These are phyloP conservation scores for Batillaria attramentaria DNA, from an alignment of 1,140 invertebrate genomes.

Conservation along the genomic window DNA sequence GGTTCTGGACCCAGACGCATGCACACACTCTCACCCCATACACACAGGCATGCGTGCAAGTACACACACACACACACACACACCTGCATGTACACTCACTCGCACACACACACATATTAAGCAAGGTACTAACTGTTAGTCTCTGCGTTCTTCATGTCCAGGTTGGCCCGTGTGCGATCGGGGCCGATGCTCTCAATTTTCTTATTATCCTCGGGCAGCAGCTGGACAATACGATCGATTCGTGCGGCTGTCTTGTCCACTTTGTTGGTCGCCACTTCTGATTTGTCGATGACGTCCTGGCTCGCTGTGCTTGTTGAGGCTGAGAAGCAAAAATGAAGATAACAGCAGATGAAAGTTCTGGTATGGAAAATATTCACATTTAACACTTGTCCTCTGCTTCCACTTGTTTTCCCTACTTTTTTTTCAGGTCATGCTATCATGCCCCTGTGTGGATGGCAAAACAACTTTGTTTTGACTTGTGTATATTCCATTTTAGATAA, in stretches of 20 bases:
- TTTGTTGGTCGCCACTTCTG: background rate
- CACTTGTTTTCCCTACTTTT: too few relatives aligned
- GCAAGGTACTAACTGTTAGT: constrained; percentile 6
- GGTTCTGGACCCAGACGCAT: too few relatives aligned
- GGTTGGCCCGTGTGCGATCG: constrained; percentile 6
- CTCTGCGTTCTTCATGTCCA: constrained; percentile 19
- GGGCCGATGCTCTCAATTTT: constrained; percentile 28
- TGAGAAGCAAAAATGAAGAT: background rate
- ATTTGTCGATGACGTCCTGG: constrained; percentile 6
- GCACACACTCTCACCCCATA: too few relatives aligned
- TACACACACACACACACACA: background rate
- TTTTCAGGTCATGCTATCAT: too few relatives aligned
- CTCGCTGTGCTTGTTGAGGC: background rate
- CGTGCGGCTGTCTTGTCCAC: background rate
- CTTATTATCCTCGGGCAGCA: constrained; percentile 32
- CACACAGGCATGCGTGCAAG: too few relatives aligned
- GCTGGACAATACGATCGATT: constrained; percentile 17
- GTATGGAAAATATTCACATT: too few relatives aligned
- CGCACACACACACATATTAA: background rate
- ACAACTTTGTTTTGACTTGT: background rate
- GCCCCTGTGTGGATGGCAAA: too few relatives aligned
- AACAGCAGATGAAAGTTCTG: background rate
- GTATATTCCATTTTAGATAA: too few relatives aligned
- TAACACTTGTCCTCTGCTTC: too few relatives aligned
- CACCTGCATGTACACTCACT: background rate